These are phyloP conservation scores for Papilio machaon DNA, from an alignment of 1,140 invertebrate genomes.

Conservation along the genomic window DNA sequence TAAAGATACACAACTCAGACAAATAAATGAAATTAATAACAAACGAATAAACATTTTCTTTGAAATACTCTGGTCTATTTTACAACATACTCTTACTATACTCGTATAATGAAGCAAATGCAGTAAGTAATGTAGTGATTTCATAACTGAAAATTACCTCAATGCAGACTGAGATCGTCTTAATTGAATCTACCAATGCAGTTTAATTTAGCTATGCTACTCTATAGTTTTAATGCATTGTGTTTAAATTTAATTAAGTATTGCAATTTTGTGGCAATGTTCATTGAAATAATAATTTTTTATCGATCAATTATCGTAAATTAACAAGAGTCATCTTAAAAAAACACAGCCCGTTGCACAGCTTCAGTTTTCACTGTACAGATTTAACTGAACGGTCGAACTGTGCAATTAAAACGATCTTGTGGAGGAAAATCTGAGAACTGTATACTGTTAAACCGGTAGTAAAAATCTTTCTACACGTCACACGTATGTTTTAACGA, in stretches of 20 bases:
- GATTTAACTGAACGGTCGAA: no score
- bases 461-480: no score
- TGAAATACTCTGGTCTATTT: background rate
- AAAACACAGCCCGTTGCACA: no score
- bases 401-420: no score
- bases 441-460: no score
- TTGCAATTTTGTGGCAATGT: background rate
- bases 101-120: slow-evolving; percentile 11
- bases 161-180: background rate
- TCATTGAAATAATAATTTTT: background rate
- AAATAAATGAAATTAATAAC: no score
- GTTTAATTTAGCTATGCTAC: background rate
- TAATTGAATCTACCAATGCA: slow-evolving; percentile 23
- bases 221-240: background rate
- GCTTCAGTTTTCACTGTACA: no score
- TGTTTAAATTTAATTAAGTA: background rate
- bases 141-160: slow-evolving; percentile 16
- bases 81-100: background rate
- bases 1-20: no score
- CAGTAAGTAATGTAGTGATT: background rate
- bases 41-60: background rate
- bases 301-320: no score
- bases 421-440: no score
- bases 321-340: no score
- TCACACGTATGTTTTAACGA: no score